phyloP scores from a whole-genome alignment of 2,888 invertebrate genomes.

The Brachyptera risi region DNA sequence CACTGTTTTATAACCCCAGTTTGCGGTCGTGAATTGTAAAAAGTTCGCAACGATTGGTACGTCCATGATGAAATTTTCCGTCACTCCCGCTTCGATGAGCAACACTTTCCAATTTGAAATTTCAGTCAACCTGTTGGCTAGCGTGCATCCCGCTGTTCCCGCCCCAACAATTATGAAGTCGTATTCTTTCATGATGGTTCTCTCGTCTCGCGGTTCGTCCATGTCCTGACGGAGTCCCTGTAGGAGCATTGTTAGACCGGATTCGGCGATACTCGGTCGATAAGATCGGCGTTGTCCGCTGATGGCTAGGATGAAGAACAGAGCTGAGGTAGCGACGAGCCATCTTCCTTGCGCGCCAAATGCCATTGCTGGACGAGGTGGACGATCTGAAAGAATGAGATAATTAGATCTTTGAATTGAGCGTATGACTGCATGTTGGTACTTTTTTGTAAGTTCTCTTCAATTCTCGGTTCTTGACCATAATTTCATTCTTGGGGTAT shows the following conservation, averaged over 20 bases:
- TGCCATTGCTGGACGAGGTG: too few relatives aligned
- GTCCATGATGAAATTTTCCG: slow-evolving; percentile 69
- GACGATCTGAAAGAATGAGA: too few relatives aligned
- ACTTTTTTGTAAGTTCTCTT: too few relatives aligned
- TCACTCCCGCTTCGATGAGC: slow-evolving; percentile 66
- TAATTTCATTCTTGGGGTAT: too few relatives aligned
- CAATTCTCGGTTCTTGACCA: too few relatives aligned
- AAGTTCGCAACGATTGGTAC: slow-evolving; percentile 69
- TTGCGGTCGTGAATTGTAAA: slow-evolving; percentile 65
- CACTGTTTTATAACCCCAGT: slow-evolving; percentile 77
- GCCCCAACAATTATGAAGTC: slow-evolving; percentile 48
- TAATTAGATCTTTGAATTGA: too few relatives aligned
- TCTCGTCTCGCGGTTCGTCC: slow-evolving; percentile 53
- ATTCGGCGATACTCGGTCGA: slow-evolving; percentile 22
- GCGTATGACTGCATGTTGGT: too few relatives aligned
- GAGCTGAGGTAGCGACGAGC: too few relatives aligned
- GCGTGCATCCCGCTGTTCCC: slow-evolving; percentile 46
- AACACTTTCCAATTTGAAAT: slow-evolving; percentile 60
- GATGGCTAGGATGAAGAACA: neutral
- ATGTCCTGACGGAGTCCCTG: slow-evolving; percentile 38
- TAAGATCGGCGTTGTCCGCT: slow-evolving; percentile 4
- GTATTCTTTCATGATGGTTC: slow-evolving; percentile 45
- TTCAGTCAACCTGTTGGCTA: slow-evolving; percentile 47
- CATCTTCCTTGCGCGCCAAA: too few relatives aligned
- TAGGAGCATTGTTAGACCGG: slow-evolving; percentile 13